A percentile compares a stretch with the other conserved stretches of the same genome.
phyloP scores from a whole-genome alignment of 2,888 invertebrate genomes.

The Eupithecia inturbata region DNA sequence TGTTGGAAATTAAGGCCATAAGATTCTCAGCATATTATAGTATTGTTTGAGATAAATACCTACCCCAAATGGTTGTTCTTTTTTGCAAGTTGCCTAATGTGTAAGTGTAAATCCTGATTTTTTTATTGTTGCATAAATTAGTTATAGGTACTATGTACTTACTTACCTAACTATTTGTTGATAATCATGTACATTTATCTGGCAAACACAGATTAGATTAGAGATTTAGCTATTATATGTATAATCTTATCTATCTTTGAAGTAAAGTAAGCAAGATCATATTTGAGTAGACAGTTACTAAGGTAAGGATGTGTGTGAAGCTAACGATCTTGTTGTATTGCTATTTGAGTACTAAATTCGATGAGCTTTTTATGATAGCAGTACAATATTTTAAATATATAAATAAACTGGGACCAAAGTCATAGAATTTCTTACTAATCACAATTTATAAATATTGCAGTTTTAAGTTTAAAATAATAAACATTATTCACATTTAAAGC shows the following conservation, averaged over 20 bases:
- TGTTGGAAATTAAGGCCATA: neutral
- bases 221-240: neutral
- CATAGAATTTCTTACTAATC: neutral
- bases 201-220: neutral
- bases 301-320: neutral
- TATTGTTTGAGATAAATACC: neutral
- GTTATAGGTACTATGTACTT: neutral
- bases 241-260: neutral
- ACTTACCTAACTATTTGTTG: neutral
- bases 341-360: neutral
- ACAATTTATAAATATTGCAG: constrained; percentile 5
- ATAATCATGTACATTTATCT: neutral
- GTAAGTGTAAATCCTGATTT: neutral
- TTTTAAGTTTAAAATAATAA: constrained; percentile 38
- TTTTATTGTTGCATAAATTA: neutral
- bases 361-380: no score
- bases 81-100: neutral
- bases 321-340: neutral
- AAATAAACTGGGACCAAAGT: constrained; percentile 10
- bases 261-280: neutral
- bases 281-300: neutral
- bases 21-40: neutral
- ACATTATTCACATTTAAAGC: constrained; percentile 53
- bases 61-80: neutral
- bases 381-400: no score